Evolutionary conservation across 2,888 invertebrate genomes (phyloP), one percentile per base, ranked within the genome.

Genomic region (Mimumesa dahlbomi): DNA sequence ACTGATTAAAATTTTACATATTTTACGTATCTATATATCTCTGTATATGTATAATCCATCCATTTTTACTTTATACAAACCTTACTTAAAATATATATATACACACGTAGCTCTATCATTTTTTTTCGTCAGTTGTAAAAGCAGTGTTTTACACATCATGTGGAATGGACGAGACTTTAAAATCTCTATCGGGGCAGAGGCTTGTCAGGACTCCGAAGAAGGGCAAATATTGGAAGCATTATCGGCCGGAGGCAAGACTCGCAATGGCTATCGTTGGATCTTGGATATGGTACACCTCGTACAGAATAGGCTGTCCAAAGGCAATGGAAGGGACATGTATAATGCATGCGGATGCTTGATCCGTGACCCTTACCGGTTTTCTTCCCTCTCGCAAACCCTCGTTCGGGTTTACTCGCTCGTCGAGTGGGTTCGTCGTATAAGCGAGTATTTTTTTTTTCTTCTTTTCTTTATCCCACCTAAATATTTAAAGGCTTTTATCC

Each of bases 401-500:
- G 38, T 22, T 34, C 70, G 61, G 46, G 57, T 72, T 68, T 64
- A 66, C 46, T 45, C 63, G 34, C 34, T 61, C 21, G 49, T 63
- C 52, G 29, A 49, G 43, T 46, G 38, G 50, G 38, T 54, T 64
- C 58, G 56, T 29, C 40, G 48, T 61, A 57, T 68, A 62, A 68
- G 49, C 48, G 56, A 64, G 71, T 45, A 64, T 66, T 64, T 70
- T 69, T 68, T 65, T 54, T n/a, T n/a, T n/a, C n/a, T 49, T 43
- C 34, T 36, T 61, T 29, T 45, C 14, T 9, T 16, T 18, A 19
- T 54, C 36, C 58, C 43, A 45, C 40, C 71, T 81, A 81, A 83
- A 84, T 84, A 82, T 84, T 84, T 82, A 81, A 77, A 74, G 67
- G 76, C 76, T 81, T 75, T 82, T 79, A 83, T 72, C 72, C 53